Percentiles rank a stretch among this genome's conserved stretches.
phyloP scores from a whole-genome alignment of 2,113 vertebrate species.

The Cyphomyrus discorhynchus region DNA sequence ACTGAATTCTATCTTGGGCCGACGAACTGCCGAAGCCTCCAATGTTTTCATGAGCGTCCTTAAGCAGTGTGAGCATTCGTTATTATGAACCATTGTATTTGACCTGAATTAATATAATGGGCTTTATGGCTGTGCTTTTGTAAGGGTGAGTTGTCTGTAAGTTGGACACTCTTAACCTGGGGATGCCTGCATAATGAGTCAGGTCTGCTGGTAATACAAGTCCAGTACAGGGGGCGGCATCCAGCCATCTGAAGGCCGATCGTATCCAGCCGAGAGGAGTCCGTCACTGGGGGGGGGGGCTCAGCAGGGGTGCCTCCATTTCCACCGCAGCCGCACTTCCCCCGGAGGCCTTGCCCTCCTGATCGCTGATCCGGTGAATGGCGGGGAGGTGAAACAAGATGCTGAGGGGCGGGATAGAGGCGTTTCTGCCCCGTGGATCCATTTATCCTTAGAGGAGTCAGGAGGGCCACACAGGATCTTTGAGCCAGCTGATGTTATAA shows the following conservation, averaged over 20 bases:
- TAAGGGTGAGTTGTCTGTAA: neutral
- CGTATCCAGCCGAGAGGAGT: neutral
- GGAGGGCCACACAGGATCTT: neutral
- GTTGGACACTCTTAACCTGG: neutral
- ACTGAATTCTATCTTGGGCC: neutral
- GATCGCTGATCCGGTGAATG: neutral
- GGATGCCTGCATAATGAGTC: neutral
- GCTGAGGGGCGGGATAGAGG: neutral
- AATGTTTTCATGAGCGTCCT: neutral
- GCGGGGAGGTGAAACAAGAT: neutral
- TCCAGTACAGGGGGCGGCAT: neutral
- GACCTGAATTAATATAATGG: neutral
- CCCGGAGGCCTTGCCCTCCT: neutral
- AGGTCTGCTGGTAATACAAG: neutral
- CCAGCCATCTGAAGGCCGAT: neutral
- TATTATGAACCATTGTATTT: neutral
- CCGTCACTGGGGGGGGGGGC: neutral
- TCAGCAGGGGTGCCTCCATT: neutral
- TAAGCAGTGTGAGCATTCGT: neutral
- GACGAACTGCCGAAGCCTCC: neutral
- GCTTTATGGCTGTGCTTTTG: neutral
- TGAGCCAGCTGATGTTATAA: conserved; percentile 5
- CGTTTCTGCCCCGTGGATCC: neutral
- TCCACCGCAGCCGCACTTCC: neutral
- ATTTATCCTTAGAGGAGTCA: neutral